A percentile compares a stretch with the other conserved stretches of the same genome.
These are phyloP conservation scores for Pipistrellus nathusii DNA, from an alignment of 2,797 vertebrate species.

Conservation along the genomic window DNA sequence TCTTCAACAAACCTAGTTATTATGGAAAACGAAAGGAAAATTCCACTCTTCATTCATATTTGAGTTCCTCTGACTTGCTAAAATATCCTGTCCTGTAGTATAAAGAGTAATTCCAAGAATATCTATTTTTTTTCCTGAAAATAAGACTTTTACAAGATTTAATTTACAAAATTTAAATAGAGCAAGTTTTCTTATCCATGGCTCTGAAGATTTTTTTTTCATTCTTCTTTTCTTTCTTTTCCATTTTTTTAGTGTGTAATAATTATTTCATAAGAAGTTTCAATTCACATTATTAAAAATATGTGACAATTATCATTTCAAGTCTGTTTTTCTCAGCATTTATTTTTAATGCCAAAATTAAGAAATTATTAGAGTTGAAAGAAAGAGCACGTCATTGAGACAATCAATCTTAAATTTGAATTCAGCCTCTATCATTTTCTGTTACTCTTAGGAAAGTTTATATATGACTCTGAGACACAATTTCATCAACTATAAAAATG, in stretches of 20 bases:
- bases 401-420: constrained; percentile 20
- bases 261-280: constrained; percentile 62
- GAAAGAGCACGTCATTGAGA: constrained; percentile 7
- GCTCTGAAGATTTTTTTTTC: not conserved
- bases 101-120: constrained; percentile 46
- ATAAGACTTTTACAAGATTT: constrained; percentile 40
- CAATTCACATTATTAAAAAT: constrained; percentile 54
- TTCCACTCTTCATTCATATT: constrained; percentile 70
- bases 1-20: constrained; percentile 74
- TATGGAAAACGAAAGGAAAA: constrained; percentile 79
- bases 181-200: constrained; percentile 36
- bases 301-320: constrained; percentile 38
- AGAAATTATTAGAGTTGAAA: constrained; percentile 25
- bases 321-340: constrained; percentile 37
- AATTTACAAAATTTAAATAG: constrained; percentile 55
- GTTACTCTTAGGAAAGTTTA: constrained; percentile 21
- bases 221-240: not conserved
- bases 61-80: constrained; percentile 62
- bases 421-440: constrained; percentile 8
- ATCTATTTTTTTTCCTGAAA: constrained; percentile 55
- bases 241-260: constrained; percentile 48
- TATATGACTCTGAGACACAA: not conserved
- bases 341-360: constrained; percentile 33
- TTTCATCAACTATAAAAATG: constrained; percentile 49
- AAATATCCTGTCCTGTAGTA: constrained; percentile 43